phyloP scores from a whole-genome alignment of 2,888 invertebrate species.

The Dascillus cervinus region DNA sequence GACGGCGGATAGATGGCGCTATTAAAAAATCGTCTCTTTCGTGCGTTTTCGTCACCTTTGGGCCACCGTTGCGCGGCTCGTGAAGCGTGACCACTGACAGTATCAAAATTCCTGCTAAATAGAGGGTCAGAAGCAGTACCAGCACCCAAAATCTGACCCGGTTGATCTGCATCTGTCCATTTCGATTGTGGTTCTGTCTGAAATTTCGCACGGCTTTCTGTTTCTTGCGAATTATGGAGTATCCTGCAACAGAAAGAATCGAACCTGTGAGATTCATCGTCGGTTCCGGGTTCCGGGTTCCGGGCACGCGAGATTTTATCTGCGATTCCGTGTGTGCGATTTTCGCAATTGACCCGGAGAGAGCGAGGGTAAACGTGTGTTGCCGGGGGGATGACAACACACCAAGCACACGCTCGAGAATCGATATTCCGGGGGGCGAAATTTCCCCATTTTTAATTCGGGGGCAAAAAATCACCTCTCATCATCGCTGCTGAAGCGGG shows the following conservation, averaged over 20 bases:
- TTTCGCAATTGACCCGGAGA: no score
- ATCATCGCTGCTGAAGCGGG: neutral
- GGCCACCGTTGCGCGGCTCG: slow-evolving; percentile 28
- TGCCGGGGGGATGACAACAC: no score
- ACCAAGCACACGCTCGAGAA: no score
- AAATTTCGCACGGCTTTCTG: slow-evolving; percentile 3
- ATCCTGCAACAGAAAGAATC: no score
- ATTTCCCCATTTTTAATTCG: no score
- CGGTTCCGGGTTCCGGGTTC: neutral
- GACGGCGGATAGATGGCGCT: no score
- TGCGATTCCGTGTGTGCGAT: neutral
- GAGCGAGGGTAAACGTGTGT: no score
- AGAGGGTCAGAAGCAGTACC: slow-evolving; percentile 38
- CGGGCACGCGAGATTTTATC: neutral
- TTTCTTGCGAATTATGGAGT: slow-evolving; percentile 13
- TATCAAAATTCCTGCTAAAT: slow-evolving; percentile 41
- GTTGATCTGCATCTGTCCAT: slow-evolving; percentile 24
- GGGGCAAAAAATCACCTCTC: neutral
- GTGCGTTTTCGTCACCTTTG: no score
- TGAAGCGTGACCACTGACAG: slow-evolving; percentile 42
- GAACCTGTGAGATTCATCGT: no score
- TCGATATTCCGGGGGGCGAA: no score
- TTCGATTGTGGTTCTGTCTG: neutral
- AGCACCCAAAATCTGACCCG: slow-evolving; percentile 42
- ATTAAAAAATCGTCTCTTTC: no score